Conservation (phyloP, 2,113 vertebrate genomes). For the Cisticola juncidis region DNA sequence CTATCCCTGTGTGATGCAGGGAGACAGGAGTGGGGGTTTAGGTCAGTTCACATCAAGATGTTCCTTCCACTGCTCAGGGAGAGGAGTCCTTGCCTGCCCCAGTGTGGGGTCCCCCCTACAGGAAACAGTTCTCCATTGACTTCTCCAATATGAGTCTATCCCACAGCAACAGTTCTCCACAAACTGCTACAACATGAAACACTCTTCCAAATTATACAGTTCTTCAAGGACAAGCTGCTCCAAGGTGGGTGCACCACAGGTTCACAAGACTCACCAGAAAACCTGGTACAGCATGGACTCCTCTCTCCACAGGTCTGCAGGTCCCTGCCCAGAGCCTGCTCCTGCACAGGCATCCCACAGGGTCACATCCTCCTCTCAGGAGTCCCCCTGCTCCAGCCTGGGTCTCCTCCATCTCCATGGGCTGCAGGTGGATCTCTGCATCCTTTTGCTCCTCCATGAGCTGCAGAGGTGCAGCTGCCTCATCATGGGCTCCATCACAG, state of each 20-base stretch:
- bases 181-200: not conserved
- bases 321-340: not conserved
- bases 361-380: not conserved
- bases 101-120: not conserved
- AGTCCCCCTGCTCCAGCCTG: not conserved
- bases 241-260: not conserved
- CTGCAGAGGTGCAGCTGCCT: not conserved
- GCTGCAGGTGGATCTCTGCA: not conserved
- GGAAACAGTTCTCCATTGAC: not conserved
- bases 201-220: rapidly evolving
- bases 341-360: not conserved
- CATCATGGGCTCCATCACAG: not conserved
- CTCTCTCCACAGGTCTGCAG: not conserved
- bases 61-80: not conserved
- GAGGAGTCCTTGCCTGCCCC: not conserved
- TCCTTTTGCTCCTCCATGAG: not conserved
- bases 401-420: not conserved
- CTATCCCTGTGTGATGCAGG: not conserved
- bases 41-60: not conserved
- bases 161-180: not conserved
- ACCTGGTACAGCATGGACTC: rapidly evolving
- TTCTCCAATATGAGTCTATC: not conserved
- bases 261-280: not conserved
- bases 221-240: not conserved
- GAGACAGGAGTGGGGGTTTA: not conserved